Conservation (phyloP, 2,113 vertebrate genomes). For the Laterallus jamaicensis region DNA sequence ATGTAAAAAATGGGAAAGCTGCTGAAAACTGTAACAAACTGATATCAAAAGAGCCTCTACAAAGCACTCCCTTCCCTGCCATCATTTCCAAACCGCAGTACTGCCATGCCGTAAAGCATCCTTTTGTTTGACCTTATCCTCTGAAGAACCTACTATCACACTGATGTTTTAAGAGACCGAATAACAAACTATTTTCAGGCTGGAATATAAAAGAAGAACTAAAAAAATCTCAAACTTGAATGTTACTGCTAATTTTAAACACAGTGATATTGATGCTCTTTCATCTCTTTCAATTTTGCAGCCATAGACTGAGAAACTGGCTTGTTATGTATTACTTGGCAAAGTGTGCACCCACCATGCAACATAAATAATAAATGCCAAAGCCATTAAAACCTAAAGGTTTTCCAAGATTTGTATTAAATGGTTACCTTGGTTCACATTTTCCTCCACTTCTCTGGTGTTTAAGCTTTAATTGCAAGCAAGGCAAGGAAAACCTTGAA, state of each 20-base stretch:
- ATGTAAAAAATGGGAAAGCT: not conserved
- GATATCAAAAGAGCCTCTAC: not conserved
- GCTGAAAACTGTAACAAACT: not conserved
- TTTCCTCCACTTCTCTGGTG: not conserved
- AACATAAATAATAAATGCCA: constrained; percentile 47
- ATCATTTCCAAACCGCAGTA: not conserved
- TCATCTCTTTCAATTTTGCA: not conserved
- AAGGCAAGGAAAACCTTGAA: not conserved
- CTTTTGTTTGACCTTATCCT: constrained; percentile 15
- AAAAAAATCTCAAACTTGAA: constrained; percentile 28
- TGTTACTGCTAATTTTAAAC: not conserved
- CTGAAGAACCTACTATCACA: not conserved
- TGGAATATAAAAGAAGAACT: not conserved
- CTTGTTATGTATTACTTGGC: constrained; percentile 7
- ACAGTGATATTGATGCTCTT: not conserved
- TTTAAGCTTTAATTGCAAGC: not conserved
- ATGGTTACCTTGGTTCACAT: not conserved
- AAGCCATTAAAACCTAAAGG: constrained; percentile 23
- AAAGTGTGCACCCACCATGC: not conserved
- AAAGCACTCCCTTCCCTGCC: not conserved
- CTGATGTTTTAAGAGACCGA: not conserved
- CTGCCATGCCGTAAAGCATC: not conserved
- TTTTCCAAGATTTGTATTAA: not conserved
- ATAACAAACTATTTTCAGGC: not conserved
- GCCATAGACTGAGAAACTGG: not conserved